A percentile compares a stretch with the other conserved stretches of the same genome.
Evolutionary conservation across 2,113 vertebrate genomes (phyloP).

Genomic region (Jaculus jaculus): DNA sequence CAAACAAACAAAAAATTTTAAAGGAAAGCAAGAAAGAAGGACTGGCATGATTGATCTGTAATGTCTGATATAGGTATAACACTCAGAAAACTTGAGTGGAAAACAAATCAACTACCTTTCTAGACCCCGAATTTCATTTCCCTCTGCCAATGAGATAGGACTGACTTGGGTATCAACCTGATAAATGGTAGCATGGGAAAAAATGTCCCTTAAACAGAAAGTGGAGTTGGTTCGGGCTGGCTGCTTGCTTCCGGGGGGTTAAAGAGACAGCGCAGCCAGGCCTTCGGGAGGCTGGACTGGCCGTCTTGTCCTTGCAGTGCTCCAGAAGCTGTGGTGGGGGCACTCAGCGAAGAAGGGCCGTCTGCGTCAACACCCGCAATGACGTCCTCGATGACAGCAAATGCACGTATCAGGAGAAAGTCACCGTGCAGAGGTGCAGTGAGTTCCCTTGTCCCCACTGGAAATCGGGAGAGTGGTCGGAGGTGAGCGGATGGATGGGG

Average conservation of each 20-base stretch:
- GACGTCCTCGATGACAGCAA: slow-evolving; percentile 91
- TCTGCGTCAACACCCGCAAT: slow-evolving; percentile 91
- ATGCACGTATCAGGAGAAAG: slow-evolving; percentile 94
- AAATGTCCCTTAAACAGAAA: neutral
- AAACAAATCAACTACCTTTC: neutral
- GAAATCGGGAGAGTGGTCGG: slow-evolving; percentile 96
- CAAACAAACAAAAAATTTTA: no score
- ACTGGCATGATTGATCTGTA: neutral
- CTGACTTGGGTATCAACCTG: neutral
- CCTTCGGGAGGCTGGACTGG: no score
- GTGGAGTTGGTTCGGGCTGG: neutral
- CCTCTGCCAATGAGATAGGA: neutral
- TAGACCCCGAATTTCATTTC: neutral
- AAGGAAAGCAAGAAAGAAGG: neutral
- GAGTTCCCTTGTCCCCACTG: slow-evolving; percentile 95
- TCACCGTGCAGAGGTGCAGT: slow-evolving; percentile 91
- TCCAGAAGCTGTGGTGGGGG: slow-evolving; percentile 96
- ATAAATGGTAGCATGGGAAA: neutral
- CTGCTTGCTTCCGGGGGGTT: neutral
- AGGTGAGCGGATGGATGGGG: slow-evolving; percentile 86
- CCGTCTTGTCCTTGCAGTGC: slow-evolving; percentile 88
- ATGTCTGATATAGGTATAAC: neutral
- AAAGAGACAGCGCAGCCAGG: neutral
- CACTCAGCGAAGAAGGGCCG: slow-evolving; percentile 89
- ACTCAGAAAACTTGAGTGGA: neutral